These are phyloP conservation scores for Acrobasis repandana DNA, from an alignment of 2,888 invertebrate species.

Conservation along the genomic window DNA sequence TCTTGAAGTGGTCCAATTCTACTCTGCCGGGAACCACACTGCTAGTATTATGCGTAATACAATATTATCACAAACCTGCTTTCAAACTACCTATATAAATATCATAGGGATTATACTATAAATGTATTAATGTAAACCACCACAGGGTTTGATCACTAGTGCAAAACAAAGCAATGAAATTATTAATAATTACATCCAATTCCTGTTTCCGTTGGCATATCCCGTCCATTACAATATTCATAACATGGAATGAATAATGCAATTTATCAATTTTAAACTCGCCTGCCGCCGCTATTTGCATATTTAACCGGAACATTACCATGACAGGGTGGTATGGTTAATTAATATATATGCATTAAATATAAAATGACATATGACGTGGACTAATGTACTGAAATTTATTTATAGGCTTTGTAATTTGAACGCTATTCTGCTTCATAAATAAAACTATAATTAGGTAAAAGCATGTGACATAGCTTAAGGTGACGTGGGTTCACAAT, in stretches of 20 bases:
- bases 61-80: too few relatives aligned
- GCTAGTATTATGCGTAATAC: too few relatives aligned
- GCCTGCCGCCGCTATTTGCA: neutral
- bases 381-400: neutral
- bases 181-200: neutral
- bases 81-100: too few relatives aligned
- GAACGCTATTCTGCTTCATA: neutral
- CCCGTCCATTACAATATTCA: neutral
- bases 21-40: too few relatives aligned
- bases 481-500: too few relatives aligned
- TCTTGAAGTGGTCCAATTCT: too few relatives aligned
- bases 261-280: neutral
- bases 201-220: neutral
- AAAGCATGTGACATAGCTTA: too few relatives aligned
- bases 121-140: too few relatives aligned
- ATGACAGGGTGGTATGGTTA: neutral
- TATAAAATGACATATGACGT: neutral
- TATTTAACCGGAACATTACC: neutral
- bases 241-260: neutral
- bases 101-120: too few relatives aligned
- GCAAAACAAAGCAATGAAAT: too few relatives aligned
- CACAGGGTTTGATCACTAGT: too few relatives aligned
- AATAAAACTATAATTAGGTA: neutral
- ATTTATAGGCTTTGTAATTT: neutral
- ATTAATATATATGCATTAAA: neutral